These are phyloP conservation scores for Phyllotreta striolata DNA, from an alignment of 2,888 invertebrate genomes.

Conservation along the genomic window DNA sequence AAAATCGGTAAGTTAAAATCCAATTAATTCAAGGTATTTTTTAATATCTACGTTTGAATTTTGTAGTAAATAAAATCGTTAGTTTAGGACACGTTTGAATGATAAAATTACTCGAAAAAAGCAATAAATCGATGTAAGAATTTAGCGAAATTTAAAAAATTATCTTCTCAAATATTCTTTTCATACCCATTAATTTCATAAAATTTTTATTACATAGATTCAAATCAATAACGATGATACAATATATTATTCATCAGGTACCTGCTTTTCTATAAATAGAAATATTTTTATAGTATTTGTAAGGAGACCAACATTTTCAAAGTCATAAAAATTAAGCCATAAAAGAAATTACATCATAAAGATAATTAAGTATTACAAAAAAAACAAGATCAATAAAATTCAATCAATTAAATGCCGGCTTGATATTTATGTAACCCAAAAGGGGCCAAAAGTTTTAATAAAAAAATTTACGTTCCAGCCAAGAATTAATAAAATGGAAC, in stretches of 20 bases:
- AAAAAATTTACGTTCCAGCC: conserved; percentile 67
- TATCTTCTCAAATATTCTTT: too few species aligned
- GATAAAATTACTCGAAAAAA: background rate
- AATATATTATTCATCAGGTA: too few species aligned
- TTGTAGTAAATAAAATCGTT: conserved; percentile 7
- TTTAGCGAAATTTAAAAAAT: background rate
- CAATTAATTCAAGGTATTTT: background rate
- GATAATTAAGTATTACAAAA: background rate
- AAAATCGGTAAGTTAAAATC: conserved; percentile 44
- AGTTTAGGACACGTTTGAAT: background rate
- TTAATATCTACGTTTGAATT: background rate
- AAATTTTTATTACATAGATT: too few species aligned
- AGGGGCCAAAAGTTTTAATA: background rate
- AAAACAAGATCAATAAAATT: background rate
- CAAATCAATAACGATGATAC: too few species aligned
- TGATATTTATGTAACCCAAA: background rate
- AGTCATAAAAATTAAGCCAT: too few species aligned
- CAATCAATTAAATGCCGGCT: background rate
- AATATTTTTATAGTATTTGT: too few species aligned
- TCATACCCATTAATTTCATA: too few species aligned
- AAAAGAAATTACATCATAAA: too few species aligned
- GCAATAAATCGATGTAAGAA: background rate
- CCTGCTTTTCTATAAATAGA: too few species aligned
- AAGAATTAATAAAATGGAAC: conserved; percentile 95
- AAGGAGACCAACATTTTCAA: too few species aligned